A percentile compares a stretch with the other conserved stretches of the same genome.
Evolutionary conservation across 2,888 invertebrate species (phyloP).

Genomic region (Harpagoxenus sublaevis): DNA sequence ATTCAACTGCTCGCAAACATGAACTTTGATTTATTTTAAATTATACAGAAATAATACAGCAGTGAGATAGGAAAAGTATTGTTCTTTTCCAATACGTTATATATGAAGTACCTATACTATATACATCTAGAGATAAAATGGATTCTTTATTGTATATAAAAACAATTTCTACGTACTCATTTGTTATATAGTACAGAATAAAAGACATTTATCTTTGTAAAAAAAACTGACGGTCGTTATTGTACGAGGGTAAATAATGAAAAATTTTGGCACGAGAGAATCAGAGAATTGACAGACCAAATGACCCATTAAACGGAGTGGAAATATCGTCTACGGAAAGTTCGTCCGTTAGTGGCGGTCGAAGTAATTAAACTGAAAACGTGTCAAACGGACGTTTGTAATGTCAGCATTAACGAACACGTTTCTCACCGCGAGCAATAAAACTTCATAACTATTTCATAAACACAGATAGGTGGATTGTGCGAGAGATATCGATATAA

Average conservation of each 20-base stretch:
- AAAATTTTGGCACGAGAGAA: slow-evolving; percentile 42
- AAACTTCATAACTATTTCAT: slow-evolving; percentile 62
- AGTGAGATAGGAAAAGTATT: not conserved
- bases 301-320: slow-evolving; percentile 46
- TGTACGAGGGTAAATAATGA: slow-evolving; percentile 16
- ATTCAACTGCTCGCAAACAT: not conserved
- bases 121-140: not conserved
- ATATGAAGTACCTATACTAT: not conserved
- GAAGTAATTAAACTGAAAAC: slow-evolving; percentile 59
- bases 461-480: slow-evolving; percentile 51
- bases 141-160: not conserved
- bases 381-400: slow-evolving; percentile 57
- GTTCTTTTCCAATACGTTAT: not conserved
- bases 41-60: too few relatives aligned
- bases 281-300: slow-evolving; percentile 49
- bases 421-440: slow-evolving; percentile 54
- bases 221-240: not conserved
- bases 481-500: slow-evolving; percentile 50
- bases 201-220: not conserved
- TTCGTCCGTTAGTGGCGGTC: slow-evolving; percentile 52
- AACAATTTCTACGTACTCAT: not conserved
- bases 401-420: slow-evolving; percentile 55
- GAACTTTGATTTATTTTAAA: not conserved
- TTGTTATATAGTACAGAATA: not conserved
- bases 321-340: slow-evolving; percentile 49